phyloP scores from a whole-genome alignment of 1,140 invertebrate species.

The Prorops nasuta region DNA sequence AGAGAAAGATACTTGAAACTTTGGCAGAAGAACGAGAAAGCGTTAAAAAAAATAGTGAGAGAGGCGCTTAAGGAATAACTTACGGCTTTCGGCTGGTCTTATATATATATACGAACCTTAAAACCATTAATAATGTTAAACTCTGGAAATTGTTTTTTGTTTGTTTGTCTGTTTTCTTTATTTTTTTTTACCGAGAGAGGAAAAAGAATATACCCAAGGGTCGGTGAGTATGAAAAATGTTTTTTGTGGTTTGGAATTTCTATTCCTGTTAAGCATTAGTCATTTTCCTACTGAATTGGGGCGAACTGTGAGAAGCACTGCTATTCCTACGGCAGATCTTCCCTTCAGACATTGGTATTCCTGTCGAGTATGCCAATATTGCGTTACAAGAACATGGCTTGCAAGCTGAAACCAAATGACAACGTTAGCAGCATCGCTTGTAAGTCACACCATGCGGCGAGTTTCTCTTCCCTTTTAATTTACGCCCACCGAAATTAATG shows the following conservation, averaged over 20 bases:
- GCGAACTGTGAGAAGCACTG: too few species aligned
- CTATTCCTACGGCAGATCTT: too few species aligned
- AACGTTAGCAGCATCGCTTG: slow-evolving; percentile 32
- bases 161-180: too few species aligned
- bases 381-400: slow-evolving; percentile 52
- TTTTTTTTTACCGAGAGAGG: too few species aligned
- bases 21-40: slow-evolving; percentile 5
- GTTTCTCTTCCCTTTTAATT: slow-evolving; percentile 28
- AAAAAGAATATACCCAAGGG: background rate
- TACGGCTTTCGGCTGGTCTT: too few species aligned
- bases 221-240: background rate
- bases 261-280: too few species aligned
- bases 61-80: too few species aligned
- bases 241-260: too few species aligned
- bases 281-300: too few species aligned
- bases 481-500: slow-evolving; percentile 35
- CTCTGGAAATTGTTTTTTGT: too few species aligned
- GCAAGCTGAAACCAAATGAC: slow-evolving; percentile 41
- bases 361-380: slow-evolving; percentile 48
- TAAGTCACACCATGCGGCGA: slow-evolving; percentile 42
- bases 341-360: slow-evolving; percentile 45
- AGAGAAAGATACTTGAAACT: background rate
- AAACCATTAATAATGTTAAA: too few species aligned
- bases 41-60: slow-evolving; percentile 20
- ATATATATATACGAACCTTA: too few species aligned